Conservation (phyloP, 2,797 vertebrate genomes). For the Channallabes apus region DNA sequence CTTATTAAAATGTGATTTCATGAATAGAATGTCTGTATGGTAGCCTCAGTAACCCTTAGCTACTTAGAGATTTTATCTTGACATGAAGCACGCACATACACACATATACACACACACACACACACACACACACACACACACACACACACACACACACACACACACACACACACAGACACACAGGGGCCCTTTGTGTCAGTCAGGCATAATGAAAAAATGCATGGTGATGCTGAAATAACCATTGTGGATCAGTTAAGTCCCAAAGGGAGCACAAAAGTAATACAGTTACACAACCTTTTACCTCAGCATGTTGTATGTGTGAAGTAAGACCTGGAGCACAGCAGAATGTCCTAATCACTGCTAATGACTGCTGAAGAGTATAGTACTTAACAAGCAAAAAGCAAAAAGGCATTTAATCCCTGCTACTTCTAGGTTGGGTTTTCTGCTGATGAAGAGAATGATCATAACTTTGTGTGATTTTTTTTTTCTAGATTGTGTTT, state of each 20-base stretch:
- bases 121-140: not conserved
- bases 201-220: constrained; percentile 40
- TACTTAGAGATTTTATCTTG: constrained; percentile 20
- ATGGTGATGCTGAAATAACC: constrained; percentile 40
- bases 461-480: not conserved
- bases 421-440: not conserved
- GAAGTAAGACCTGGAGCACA: not conserved
- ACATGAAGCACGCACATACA: not conserved
- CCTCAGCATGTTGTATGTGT: not conserved
- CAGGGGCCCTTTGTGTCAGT: constrained; percentile 49
- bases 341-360: not conserved
- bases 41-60: not conserved
- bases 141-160: too few species aligned
- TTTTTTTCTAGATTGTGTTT: not conserved
- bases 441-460: constrained; percentile 10
- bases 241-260: constrained; percentile 41
- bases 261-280: constrained; percentile 34
- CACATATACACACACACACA: too few species aligned
- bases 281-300: constrained; percentile 27
- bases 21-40: constrained; percentile 13
- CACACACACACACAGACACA: constrained; percentile 17
- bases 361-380: not conserved
- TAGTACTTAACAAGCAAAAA: not conserved
- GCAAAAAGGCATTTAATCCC: not conserved
- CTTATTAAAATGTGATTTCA: not conserved